Evolutionary conservation across 30 jellyfish, hydroid and myxozoan genomes (phyloP).

Genomic region (Sanderia malayensis): DNA sequence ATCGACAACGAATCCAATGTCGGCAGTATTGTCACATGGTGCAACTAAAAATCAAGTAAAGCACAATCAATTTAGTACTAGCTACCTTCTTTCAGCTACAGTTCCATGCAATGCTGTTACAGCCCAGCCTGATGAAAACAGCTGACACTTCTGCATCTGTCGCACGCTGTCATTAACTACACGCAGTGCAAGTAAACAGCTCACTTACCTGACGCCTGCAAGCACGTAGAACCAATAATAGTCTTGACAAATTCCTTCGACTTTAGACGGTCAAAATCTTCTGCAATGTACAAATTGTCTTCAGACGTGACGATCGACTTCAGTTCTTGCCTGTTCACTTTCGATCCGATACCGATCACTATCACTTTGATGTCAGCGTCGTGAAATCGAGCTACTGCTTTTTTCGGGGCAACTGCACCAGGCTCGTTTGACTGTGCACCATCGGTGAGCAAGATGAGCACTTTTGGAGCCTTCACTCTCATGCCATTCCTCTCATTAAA

Average conservation of each 20-base stretch:
- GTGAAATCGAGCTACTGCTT: constrained; percentile 53
- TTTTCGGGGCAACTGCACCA: constrained; percentile 66
- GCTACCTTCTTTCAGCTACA: too few relatives aligned
- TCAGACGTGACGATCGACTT: constrained; percentile 49
- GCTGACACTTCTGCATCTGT: too few relatives aligned
- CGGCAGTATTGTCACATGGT: constrained; percentile 44
- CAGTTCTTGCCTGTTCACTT: constrained; percentile 65
- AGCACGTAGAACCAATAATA: constrained; percentile 39
- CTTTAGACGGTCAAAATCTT: constrained; percentile 49
- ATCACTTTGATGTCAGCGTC: constrained; percentile 44
- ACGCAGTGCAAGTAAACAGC: constrained; percentile 18
- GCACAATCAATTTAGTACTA: too few relatives aligned
- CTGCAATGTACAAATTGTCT: constrained; percentile 44
- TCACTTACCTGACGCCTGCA: constrained; percentile 10
- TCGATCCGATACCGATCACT: constrained; percentile 76
- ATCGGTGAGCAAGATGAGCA: constrained; percentile 51
- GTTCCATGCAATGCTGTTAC: too few relatives aligned
- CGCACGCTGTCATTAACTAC: too few relatives aligned
- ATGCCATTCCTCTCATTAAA: constrained; percentile 44
- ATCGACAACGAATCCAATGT: constrained; percentile 61
- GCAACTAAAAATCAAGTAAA: constrained; percentile 7
- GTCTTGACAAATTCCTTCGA: constrained; percentile 36
- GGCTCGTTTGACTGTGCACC: constrained; percentile 59
- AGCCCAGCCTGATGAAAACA: too few relatives aligned
- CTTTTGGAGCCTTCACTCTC: constrained; percentile 32